A percentile compares a stretch with the other conserved stretches of the same genome.
Conservation (phyloP, 2,113 vertebrate genomes). For the Girardinichthys multiradiatus region DNA sequence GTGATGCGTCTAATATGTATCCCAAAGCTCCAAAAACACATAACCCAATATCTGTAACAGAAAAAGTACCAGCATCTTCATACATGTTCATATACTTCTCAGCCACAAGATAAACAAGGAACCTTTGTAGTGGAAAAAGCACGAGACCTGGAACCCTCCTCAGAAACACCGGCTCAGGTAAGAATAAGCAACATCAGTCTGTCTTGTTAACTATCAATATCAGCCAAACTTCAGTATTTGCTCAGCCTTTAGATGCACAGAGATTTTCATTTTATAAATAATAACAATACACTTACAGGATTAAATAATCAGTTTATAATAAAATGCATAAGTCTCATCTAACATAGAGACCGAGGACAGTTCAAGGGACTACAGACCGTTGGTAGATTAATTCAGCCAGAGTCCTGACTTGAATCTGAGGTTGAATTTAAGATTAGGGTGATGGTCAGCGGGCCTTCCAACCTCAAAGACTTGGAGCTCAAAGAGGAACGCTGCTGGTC, state of each 20-base stretch:
- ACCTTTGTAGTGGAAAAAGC: slow-evolving; percentile 81
- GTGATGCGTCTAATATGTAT: too few relatives aligned
- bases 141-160: slow-evolving; percentile 36
- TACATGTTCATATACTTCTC: background rate
- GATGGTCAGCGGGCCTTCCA: too few relatives aligned
- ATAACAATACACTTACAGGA: background rate
- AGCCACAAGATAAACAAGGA: slow-evolving; percentile 46
- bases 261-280: background rate
- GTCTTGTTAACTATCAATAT: background rate
- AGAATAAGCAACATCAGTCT: background rate
- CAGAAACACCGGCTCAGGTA: slow-evolving; percentile 71
- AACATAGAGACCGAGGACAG: too few relatives aligned
- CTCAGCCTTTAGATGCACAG: background rate
- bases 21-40: background rate
- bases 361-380: too few relatives aligned
- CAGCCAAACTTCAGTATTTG: background rate
- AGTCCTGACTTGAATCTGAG: too few relatives aligned
- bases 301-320: too few relatives aligned
- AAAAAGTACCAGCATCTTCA: background rate
- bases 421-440: too few relatives aligned
- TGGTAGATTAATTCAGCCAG: too few relatives aligned
- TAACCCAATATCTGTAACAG: background rate
- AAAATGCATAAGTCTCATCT: too few relatives aligned
- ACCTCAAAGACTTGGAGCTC: too few relatives aligned
- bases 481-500: too few relatives aligned